A percentile compares a stretch with the other conserved stretches of the same genome.
phyloP scores from a whole-genome alignment of 2,888 invertebrate species.

The Meteorus cinctellus region DNA sequence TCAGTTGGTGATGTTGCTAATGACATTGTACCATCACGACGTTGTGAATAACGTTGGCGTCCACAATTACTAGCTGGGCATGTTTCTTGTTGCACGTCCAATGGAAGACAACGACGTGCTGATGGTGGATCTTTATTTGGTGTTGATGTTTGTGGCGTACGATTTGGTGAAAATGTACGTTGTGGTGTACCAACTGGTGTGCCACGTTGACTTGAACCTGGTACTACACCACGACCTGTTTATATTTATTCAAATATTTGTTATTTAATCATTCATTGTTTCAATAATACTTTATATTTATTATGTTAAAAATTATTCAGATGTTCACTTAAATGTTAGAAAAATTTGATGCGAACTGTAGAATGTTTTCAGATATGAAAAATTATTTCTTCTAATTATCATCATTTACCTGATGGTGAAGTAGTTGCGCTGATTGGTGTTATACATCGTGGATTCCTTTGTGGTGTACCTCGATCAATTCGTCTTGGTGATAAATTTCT shows the following conservation, averaged over 20 bases:
- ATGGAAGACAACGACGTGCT: constrained; percentile 68
- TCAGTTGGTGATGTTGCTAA: constrained; percentile 42
- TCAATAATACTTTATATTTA: background rate
- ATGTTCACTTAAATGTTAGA: no score
- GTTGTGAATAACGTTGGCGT: constrained; percentile 60
- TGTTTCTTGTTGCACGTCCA: constrained; percentile 60
- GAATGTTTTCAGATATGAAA: no score
- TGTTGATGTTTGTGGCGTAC: constrained; percentile 66
- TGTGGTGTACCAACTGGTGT: constrained; percentile 59
- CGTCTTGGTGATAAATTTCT: constrained; percentile 65
- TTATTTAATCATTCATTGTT: no score
- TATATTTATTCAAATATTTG: no score
- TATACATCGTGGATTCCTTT: constrained; percentile 66
- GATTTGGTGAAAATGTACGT: constrained; percentile 57
- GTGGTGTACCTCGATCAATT: constrained; percentile 71
- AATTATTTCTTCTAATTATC: background rate
- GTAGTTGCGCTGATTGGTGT: constrained; percentile 65
- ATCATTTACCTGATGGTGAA: constrained; percentile 64
- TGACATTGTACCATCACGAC: constrained; percentile 41
- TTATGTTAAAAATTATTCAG: no score
- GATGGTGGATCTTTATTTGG: constrained; percentile 69
- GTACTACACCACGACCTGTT: constrained; percentile 40
- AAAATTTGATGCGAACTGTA: no score
- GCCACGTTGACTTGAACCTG: constrained; percentile 43
- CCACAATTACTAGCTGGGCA: constrained; percentile 66